Evolutionary conservation across 2,797 vertebrate species (phyloP).

Genomic region (Mus caroli): DNA sequence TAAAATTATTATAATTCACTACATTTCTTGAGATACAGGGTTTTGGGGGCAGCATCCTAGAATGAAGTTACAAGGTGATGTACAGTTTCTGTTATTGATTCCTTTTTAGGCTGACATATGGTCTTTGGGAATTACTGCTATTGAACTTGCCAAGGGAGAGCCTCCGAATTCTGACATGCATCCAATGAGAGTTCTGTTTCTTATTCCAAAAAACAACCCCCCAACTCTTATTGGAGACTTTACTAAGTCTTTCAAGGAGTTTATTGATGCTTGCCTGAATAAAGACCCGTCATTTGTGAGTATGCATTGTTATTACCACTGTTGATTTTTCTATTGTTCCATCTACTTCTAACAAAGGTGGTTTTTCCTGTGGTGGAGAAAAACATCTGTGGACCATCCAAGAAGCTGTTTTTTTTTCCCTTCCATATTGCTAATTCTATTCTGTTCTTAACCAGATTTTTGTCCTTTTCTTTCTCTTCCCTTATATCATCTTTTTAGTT

Average conservation of each 20-base stretch:
- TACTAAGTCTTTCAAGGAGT: slow-evolving; percentile 92
- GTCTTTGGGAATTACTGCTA: slow-evolving; percentile 92
- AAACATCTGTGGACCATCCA: neutral
- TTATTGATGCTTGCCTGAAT: slow-evolving; percentile 92
- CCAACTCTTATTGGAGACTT: slow-evolving; percentile 91
- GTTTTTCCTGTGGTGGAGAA: neutral
- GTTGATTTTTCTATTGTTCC: slow-evolving; percentile 51
- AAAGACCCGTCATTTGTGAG: slow-evolving; percentile 93
- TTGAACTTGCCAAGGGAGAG: slow-evolving; percentile 92
- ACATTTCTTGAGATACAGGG: slow-evolving; percentile 17
- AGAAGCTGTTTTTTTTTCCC: neutral
- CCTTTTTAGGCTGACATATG: slow-evolving; percentile 90
- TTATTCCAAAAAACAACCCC: slow-evolving; percentile 92
- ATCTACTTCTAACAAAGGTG: neutral
- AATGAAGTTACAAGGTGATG: slow-evolving; percentile 35
- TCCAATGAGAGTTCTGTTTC: slow-evolving; percentile 93
- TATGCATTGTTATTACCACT: slow-evolving; percentile 73
- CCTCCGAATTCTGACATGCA: slow-evolving; percentile 93
- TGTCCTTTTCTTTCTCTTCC: slow-evolving; percentile 13
- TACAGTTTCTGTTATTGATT: neutral
- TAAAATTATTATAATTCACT: slow-evolving; percentile 32
- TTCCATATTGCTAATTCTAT: neutral
- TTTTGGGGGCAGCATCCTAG: neutral
- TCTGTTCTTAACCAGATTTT: slow-evolving; percentile 23
- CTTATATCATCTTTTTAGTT: neutral